Evolutionary conservation across 2,797 vertebrate genomes (phyloP).

Genomic region (Naso thynnoides): DNA sequence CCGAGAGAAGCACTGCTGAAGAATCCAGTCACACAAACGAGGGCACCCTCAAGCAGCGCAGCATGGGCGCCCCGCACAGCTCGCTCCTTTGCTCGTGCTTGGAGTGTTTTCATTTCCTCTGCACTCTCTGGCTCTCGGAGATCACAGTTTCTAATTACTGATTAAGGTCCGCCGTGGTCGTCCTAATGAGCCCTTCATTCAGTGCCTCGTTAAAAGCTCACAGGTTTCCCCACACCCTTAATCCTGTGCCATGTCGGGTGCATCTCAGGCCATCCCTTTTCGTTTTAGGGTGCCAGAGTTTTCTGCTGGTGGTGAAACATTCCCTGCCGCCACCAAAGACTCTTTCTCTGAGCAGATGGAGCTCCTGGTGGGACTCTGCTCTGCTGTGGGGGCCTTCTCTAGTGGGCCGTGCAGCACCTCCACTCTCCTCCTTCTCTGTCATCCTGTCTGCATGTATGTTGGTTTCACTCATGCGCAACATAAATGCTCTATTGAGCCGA

Average conservation of each 20-base stretch:
- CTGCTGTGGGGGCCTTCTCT: constrained; percentile 21
- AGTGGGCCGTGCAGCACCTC: constrained; percentile 40
- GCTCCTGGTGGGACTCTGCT: constrained; percentile 48
- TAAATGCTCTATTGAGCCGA: constrained; percentile 73
- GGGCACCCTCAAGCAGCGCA: constrained; percentile 70
- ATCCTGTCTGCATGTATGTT: constrained; percentile 42
- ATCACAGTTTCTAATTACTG: constrained; percentile 78
- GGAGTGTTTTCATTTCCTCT: constrained; percentile 67
- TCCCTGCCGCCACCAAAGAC: neutral
- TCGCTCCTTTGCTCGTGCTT: constrained; percentile 21
- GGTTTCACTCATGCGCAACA: constrained; percentile 65
- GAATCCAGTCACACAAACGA: constrained; percentile 62
- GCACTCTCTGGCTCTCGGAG: constrained; percentile 60
- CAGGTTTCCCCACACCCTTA: constrained; percentile 59
- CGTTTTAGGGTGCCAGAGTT: constrained; percentile 37
- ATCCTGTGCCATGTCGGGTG: constrained; percentile 42
- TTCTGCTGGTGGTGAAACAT: neutral
- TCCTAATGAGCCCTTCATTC: constrained; percentile 78
- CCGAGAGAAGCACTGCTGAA: constrained; percentile 48
- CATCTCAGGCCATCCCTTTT: constrained; percentile 30
- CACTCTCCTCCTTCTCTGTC: constrained; percentile 29
- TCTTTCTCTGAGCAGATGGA: constrained; percentile 61
- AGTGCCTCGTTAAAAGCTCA: constrained; percentile 76
- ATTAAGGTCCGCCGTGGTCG: constrained; percentile 71
- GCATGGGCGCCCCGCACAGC: constrained; percentile 38